phyloP scores from a whole-genome alignment of 1,140 invertebrate species.

The Drosophila pandora region DNA sequence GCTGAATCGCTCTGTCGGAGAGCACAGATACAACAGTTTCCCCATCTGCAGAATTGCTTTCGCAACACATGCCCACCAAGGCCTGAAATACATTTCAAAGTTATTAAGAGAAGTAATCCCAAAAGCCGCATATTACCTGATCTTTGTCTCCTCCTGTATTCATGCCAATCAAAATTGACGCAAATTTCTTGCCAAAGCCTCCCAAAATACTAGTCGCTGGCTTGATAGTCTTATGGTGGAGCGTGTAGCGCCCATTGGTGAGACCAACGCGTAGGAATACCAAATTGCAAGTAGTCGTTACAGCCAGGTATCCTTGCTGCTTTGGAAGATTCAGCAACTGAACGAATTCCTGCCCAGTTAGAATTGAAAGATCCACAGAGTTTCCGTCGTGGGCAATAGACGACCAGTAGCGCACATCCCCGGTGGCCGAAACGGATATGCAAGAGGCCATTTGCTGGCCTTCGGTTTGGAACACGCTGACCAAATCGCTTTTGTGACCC shows the following conservation, averaged over 20 bases:
- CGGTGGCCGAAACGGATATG: conserved; percentile 96
- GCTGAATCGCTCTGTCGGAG: conserved; percentile 75
- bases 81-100: conserved; percentile 22
- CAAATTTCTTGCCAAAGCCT: conserved; percentile 92
- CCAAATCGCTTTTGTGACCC: conserved; percentile 94
- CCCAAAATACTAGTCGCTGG: conserved; percentile 94
- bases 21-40: conserved; percentile 67
- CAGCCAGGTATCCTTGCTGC: conserved; percentile 91
- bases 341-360: conserved; percentile 93
- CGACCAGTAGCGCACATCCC: conserved; percentile 95
- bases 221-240: conserved; percentile 89
- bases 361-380: conserved; percentile 92
- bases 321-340: conserved; percentile 88
- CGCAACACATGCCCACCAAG: conserved; percentile 71
- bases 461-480: conserved; percentile 90
- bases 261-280: conserved; percentile 89
- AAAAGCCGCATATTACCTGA: conserved; percentile 87
- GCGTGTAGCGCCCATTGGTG: conserved; percentile 86
- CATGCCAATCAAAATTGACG: conserved; percentile 94
- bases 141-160: conserved; percentile 89
- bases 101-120: neutral
- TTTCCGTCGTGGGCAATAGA: conserved; percentile 94
- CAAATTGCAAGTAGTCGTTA: conserved; percentile 95
- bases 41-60: conserved; percentile 42
- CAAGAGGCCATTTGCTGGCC: conserved; percentile 92